phyloP scores from a whole-genome alignment of 2,797 vertebrate genomes.

The Betta splendens region DNA sequence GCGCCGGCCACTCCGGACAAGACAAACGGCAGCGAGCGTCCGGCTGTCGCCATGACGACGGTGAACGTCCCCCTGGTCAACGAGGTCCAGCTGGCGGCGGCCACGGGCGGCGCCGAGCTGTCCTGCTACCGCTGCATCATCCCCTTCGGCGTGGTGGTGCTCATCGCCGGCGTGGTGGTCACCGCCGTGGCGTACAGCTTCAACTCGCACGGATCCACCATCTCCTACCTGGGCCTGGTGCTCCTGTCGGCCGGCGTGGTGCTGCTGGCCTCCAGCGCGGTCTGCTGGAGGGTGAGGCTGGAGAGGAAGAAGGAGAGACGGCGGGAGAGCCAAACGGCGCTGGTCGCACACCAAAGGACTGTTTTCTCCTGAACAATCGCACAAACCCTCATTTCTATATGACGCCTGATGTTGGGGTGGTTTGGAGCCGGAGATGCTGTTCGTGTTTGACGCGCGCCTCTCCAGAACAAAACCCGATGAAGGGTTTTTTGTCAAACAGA shows the following conservation, averaged over 20 bases:
- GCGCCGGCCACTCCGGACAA: conserved; percentile 83
- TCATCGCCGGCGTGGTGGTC: conserved; percentile 91
- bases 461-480: conserved; percentile 27
- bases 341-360: conserved; percentile 87
- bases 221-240: conserved; percentile 92
- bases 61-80: conserved; percentile 85
- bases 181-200: conserved; percentile 95
- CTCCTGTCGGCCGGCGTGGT: conserved; percentile 88
- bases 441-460: too few species aligned
- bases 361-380: conserved; percentile 80
- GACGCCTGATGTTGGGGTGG: not conserved
- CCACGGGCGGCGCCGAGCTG: conserved; percentile 92
- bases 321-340: conserved; percentile 91
- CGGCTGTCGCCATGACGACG: conserved; percentile 32
- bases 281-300: conserved; percentile 92
- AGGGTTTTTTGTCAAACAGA: conserved; percentile 62
- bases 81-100: conserved; percentile 90
- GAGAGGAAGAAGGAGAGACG: conserved; percentile 88
- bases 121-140: conserved; percentile 95
- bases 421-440: conserved; percentile 23
- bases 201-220: conserved; percentile 96
- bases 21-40: conserved; percentile 75
- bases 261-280: conserved; percentile 85
- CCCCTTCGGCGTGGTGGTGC: conserved; percentile 93
- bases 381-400: not conserved